Percentiles rank a stretch among this genome's conserved stretches.
Evolutionary conservation across 2,113 vertebrate species (phyloP).

Genomic region (Dicentrarchus labrax): DNA sequence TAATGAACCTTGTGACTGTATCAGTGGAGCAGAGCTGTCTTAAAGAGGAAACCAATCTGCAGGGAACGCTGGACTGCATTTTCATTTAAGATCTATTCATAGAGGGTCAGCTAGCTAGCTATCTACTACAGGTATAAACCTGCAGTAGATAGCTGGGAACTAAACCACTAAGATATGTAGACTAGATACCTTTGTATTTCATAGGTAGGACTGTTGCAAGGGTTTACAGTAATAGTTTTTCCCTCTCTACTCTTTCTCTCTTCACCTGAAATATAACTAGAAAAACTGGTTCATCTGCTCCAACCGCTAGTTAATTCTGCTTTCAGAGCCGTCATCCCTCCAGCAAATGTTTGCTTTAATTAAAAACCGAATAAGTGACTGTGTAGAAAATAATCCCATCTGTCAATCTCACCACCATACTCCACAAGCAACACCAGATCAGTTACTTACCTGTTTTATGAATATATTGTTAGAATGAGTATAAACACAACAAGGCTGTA

Average conservation of each 20-base stretch:
- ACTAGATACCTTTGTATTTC: background rate
- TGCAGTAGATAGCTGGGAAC: background rate
- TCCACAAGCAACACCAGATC: background rate
- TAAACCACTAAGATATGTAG: background rate
- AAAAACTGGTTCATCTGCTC: slow-evolving; percentile 26
- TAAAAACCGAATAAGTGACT: background rate
- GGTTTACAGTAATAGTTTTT: background rate
- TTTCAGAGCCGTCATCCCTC: background rate
- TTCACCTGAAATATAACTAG: slow-evolving; percentile 4
- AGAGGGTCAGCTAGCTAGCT: background rate
- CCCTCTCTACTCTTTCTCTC: background rate
- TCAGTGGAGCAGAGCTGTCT: slow-evolving; percentile 14
- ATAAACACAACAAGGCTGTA: too few species aligned
- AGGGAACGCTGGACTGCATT: slow-evolving; percentile 3
- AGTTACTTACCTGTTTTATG: background rate
- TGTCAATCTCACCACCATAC: background rate
- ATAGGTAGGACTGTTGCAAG: background rate
- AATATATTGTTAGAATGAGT: background rate
- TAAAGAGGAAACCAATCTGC: slow-evolving; percentile 10
- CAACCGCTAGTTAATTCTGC: background rate
- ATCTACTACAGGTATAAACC: too few species aligned
- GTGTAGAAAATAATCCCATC: background rate
- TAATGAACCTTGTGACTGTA: slow-evolving; percentile 7
- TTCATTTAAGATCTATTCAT: slow-evolving; percentile 4
- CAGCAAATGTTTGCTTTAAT: slow-evolving; percentile 1